Evolutionary conservation across 2,888 invertebrate species (phyloP).

Genomic region (Charanyca ferruginea): DNA sequence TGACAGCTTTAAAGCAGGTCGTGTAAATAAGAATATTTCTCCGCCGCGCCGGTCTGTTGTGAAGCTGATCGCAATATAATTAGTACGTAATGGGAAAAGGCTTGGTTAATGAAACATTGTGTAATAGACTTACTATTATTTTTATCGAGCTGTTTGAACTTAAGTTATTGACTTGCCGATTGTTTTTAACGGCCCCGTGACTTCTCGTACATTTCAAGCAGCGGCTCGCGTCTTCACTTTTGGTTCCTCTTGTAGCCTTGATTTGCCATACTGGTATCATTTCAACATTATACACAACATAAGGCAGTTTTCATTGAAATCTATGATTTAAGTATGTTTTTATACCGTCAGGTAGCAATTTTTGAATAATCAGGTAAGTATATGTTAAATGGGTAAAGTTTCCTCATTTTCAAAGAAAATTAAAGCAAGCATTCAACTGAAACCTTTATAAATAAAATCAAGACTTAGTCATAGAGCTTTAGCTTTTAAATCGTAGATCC

Average conservation of each 20-base stretch:
- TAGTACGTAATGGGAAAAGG: neutral
- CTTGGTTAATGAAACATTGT: constrained; percentile 6
- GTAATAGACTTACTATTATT: constrained; percentile 2
- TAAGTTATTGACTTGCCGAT: neutral
- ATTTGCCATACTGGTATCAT: constrained; percentile 1
- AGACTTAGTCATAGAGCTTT: neutral
- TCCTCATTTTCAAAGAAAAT: neutral
- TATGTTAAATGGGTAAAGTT: neutral
- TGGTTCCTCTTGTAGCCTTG: constrained; percentile 10
- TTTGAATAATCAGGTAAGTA: neutral
- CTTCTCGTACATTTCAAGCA: neutral
- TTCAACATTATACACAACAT: constrained; percentile 11
- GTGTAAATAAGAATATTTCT: constrained; percentile 7
- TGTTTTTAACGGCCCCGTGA: constrained; percentile 16
- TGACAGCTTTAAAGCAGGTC: constrained; percentile 16
- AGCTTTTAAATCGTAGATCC: neutral
- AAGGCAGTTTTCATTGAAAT: neutral
- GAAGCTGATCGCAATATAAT: neutral
- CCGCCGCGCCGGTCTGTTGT: neutral
- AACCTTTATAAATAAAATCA: too few relatives aligned
- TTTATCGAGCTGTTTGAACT: neutral
- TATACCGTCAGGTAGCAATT: neutral
- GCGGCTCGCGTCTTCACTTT: neutral
- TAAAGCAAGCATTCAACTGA: neutral
- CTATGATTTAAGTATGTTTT: neutral